Evolutionary conservation across 2,888 invertebrate genomes (phyloP), one percentile per base, ranked within the genome.

Genomic region (Hemithea aestivaria): DNA sequence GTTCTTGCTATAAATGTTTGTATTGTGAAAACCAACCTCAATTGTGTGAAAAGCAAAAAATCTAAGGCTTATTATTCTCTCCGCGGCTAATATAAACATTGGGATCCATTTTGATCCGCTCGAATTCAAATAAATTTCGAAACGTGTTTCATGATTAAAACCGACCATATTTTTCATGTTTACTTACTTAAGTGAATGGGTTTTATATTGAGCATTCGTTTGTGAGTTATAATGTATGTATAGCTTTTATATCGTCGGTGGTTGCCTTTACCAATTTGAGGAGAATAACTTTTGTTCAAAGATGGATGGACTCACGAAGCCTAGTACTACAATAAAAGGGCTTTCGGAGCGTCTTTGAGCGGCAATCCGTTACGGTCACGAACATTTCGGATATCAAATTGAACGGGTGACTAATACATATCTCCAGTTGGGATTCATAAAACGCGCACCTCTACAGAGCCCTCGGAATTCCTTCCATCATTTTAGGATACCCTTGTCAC

Each of bases 401-500:
- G 58, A 66, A 61, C 59, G 56, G 56, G 47, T 58, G 61, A 65
- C 69, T 66, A 78, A 76, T 75, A 67, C 60, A 63, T 60, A 80
- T 80, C 72, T 73, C 60, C 56, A 58, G 54, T 39, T 35, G 48
- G 43, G 46, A 44, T 63, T 74, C 73, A 74, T 82, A 82, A 83
- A 82, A 74, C 68, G 67, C 68, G 67, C 66, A 71, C 66, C 66
- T 72, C 56, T 57, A 65, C 56, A 51, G 62, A 68, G 68, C 74
- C 73, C 69, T 73, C 57, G 58, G 67, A 74, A 80, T 80, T 83
- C 74, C 77, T 78, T 75, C 73, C 64, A 81, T 81, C 79, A 79
- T 82, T 81, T 75, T 65, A 66, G 67, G 71, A 61, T 73, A 81
- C 82, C 85, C 85, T 85, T 82, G 82, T 84, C 83, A 81, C 73